A percentile compares a stretch with the other conserved stretches of the same genome.
These are phyloP conservation scores for Syrista parreyssii DNA, from an alignment of 2,888 invertebrate genomes.

Conservation along the genomic window DNA sequence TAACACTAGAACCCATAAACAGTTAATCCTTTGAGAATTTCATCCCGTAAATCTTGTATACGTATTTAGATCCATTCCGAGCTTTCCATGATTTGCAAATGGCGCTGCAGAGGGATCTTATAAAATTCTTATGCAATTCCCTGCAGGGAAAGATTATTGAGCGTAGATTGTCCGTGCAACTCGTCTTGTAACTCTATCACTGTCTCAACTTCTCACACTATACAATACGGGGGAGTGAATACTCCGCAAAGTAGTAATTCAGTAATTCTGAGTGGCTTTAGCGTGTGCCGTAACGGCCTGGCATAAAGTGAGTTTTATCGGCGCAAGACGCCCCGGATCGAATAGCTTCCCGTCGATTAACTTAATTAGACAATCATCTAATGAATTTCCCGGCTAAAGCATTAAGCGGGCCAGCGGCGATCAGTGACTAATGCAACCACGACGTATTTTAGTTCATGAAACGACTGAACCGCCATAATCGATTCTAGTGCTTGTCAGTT, in stretches of 20 bases:
- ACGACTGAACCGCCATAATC: background rate
- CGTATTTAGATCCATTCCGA: no score
- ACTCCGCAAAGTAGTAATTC: conserved; percentile 41
- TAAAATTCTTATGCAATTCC: background rate
- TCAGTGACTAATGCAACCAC: background rate
- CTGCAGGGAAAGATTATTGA: background rate
- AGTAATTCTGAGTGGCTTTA: conserved; percentile 32
- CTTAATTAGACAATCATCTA: conserved; percentile 61
- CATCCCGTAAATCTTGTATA: no score
- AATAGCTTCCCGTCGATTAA: conserved; percentile 56
- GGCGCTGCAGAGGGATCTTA: background rate
- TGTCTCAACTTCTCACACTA: background rate
- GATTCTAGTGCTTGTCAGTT: background rate
- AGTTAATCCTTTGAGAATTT: background rate
- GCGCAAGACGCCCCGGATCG: conserved; percentile 38
- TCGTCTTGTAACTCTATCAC: background rate
- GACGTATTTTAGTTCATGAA: background rate
- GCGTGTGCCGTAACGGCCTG: conserved; percentile 15
- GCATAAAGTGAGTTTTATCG: conserved; percentile 47
- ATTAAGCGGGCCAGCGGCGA: conserved; percentile 23
- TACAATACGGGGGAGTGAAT: conserved; percentile 18
- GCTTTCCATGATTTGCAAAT: no score
- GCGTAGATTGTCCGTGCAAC: background rate
- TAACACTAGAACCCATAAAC: background rate
- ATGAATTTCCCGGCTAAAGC: conserved; percentile 50